phyloP scores from a whole-genome alignment of 2,113 vertebrate genomes.

The Pedionomus torquatus region DNA sequence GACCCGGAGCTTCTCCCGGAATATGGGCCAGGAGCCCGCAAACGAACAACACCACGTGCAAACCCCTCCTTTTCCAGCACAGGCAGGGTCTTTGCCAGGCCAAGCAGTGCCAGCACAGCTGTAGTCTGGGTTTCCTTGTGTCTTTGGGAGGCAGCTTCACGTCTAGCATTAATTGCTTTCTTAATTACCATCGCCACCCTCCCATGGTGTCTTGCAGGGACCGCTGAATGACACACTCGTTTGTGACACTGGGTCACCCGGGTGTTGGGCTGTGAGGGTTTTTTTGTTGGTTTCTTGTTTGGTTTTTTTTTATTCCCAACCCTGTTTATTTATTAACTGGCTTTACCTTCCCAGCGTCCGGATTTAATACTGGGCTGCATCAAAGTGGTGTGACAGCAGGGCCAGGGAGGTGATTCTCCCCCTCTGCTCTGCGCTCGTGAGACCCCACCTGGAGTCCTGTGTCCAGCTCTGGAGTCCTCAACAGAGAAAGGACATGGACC shows the following conservation, averaged over 20 bases:
- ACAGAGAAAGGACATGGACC: no score
- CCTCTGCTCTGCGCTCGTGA: no score
- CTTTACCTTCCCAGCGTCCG: neutral
- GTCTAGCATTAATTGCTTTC: neutral
- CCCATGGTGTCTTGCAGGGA: neutral
- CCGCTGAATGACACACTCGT: neutral
- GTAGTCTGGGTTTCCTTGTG: neutral
- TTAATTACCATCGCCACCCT: neutral
- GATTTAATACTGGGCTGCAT: no score
- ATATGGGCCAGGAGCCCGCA: neutral
- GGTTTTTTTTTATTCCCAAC: neutral
- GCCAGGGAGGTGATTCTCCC: no score
- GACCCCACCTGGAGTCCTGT: no score
- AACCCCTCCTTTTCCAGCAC: neutral
- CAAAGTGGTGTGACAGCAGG: no score
- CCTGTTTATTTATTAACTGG: neutral
- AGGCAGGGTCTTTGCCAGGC: neutral
- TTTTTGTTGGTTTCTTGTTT: no score
- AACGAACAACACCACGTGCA: accelerated
- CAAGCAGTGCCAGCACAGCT: neutral
- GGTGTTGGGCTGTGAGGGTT: accelerated
- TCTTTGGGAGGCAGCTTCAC: neutral
- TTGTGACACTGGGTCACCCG: neutral
- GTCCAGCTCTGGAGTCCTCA: no score
- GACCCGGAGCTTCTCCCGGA: accelerated